Conservation (phyloP, 2,888 invertebrate species). For the Odontothrips loti region DNA sequence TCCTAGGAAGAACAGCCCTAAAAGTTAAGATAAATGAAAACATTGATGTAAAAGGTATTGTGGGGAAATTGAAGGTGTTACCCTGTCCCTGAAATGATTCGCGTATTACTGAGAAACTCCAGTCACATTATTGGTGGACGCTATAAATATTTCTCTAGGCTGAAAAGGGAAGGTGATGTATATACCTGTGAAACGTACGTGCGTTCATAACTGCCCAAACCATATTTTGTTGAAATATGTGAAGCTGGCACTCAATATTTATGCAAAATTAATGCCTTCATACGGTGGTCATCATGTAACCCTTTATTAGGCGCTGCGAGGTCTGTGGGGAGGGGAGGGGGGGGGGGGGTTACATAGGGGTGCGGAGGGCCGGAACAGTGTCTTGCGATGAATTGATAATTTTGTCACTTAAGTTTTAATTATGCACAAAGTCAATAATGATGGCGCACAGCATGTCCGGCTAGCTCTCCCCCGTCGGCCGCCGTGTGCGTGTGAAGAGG, state of each 20-base stretch:
- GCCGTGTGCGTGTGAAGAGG: too few relatives aligned
- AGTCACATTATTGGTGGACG: not conserved
- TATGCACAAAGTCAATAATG: not conserved
- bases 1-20: conserved; percentile 22
- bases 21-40: conserved; percentile 29
- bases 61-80: not conserved
- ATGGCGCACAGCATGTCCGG: not conserved
- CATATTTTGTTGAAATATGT: not conserved
- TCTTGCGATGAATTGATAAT: too few relatives aligned
- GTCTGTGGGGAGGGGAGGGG: not conserved
- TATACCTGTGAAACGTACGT: not conserved
- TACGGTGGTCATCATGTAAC: not conserved
- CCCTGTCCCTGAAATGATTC: not conserved
- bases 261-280: not conserved
- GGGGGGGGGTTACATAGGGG: too few relatives aligned
- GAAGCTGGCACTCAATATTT: not conserved
- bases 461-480: too few relatives aligned
- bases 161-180: not conserved
- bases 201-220: not conserved
- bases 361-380: too few relatives aligned
- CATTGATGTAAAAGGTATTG: conserved; percentile 31
- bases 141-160: not conserved
- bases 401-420: too few relatives aligned
- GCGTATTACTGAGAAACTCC: not conserved
- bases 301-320: not conserved